Base-by-base conservation (phyloP, 2,888 invertebrate species). In the Anthrax anthrax region DNA sequence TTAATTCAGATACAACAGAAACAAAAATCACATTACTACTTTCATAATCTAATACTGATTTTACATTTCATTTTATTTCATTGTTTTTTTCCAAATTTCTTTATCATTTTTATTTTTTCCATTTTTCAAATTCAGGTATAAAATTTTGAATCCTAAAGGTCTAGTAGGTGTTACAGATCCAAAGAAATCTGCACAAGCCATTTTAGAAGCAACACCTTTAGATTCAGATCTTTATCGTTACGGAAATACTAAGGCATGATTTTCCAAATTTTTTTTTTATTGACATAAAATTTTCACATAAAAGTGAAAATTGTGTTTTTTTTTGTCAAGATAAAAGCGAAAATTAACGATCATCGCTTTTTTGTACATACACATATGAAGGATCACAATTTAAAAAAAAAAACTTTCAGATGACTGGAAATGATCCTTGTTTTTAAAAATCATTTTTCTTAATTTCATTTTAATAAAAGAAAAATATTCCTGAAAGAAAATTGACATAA, bases 181-280 rank as follows among this genome's bases (percentile, higher is more conserved):
- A 65, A 84, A 84, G 78, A 86, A 91, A 71, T 77, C 80, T 64
- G 87, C 89, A 53, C 79, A 77, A 67, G 71, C 81, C 63, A 81
- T 95, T 71, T 77, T 91, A 76, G 84, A 86, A 48, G 73, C 79
- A 54, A 80, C 85, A 57, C 81, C 81, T 65, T 80, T 98, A 71
- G 89, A 86, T 70, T 72, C 80, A 57, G 94, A 95, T 72, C 83
- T 87, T 65, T 97, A 84, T 76, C 88, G 94, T 78, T 80, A 94
- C 71, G 97, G 97, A 78, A 87, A 89, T 75, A 96, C 95, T 73
- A 97, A 97, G 87, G 95, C 95, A 84, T 81, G 87, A 81, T 61
- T 55, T 39, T 40, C 42, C 23, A 37, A 17, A 18, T 39, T 27
- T 32, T 32, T 29, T 12, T 10, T 29, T 29, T 29, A 10, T 29